Conservation (phyloP, 2,113 vertebrate species). For the Panthera tigris region DNA sequence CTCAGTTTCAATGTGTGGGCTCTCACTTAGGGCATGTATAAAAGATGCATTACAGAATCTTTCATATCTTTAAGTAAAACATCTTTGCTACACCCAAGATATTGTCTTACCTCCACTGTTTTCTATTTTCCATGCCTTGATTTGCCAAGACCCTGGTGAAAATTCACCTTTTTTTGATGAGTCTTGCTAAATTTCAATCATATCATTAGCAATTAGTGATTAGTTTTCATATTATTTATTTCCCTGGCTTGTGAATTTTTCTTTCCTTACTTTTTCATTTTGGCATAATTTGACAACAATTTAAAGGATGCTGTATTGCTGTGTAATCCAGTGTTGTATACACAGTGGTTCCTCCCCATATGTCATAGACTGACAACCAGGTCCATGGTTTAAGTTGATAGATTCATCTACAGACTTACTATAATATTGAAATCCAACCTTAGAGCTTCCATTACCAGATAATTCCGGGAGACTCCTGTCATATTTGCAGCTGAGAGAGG, state of each 20-base stretch:
- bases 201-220: background rate
- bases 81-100: background rate
- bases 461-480: background rate
- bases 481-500: background rate
- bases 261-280: background rate
- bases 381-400: no score
- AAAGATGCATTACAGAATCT: background rate
- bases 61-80: background rate
- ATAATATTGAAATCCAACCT: background rate
- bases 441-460: background rate
- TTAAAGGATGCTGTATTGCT: background rate
- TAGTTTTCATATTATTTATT: background rate
- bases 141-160: background rate
- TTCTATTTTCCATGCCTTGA: background rate
- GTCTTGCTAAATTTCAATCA: background rate
- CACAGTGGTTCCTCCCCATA: rapidly evolving
- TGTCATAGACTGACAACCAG: background rate
- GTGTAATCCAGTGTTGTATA: rapidly evolving
- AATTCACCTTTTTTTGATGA: background rate
- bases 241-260: background rate
- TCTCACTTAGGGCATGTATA: background rate
- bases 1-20: background rate
- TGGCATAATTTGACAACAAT: background rate
- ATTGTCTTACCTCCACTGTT: background rate
- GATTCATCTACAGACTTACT: background rate